These are phyloP conservation scores for Psettodes erumei DNA, from an alignment of 2,113 vertebrate genomes.

Conservation along the genomic window DNA sequence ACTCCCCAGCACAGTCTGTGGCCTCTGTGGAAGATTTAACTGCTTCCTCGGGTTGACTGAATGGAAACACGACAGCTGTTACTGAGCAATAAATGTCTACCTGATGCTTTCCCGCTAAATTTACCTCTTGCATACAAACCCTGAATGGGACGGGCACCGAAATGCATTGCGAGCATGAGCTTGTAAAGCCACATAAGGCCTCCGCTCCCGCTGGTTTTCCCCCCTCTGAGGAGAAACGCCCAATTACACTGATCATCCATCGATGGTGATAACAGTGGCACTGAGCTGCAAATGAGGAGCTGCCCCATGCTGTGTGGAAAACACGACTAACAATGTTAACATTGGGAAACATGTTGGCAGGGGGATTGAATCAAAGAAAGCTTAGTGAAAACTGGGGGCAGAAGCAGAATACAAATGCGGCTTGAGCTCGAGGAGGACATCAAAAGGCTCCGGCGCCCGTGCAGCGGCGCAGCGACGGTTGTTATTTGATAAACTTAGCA, in stretches of 20 bases:
- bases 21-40: constrained; percentile 9
- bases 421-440: constrained; percentile 54
- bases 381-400: constrained; percentile 36
- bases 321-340: constrained; percentile 64
- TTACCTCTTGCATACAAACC: background rate
- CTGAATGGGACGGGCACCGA: background rate
- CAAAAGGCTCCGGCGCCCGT: constrained; percentile 38
- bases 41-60: constrained; percentile 4
- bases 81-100: constrained; percentile 19
- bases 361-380: constrained; percentile 61
- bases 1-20: constrained; percentile 5
- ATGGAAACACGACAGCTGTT: constrained; percentile 29
- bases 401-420: constrained; percentile 65
- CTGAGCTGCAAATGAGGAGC: constrained; percentile 48
- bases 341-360: constrained; percentile 44
- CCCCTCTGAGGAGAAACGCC: constrained; percentile 17
- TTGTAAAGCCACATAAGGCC: background rate
- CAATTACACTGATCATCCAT: constrained; percentile 59
- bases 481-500: constrained; percentile 61
- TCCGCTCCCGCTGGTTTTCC: constrained; percentile 10
- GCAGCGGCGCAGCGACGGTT: constrained; percentile 33
- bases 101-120: constrained; percentile 11
- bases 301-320: constrained; percentile 57
- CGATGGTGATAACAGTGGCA: constrained; percentile 28
- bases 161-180: constrained; percentile 12